A percentile compares a stretch with the other conserved stretches of the same genome.
phyloP scores from a whole-genome alignment of 2,888 invertebrate species.

The Eurytoma adleriae region DNA sequence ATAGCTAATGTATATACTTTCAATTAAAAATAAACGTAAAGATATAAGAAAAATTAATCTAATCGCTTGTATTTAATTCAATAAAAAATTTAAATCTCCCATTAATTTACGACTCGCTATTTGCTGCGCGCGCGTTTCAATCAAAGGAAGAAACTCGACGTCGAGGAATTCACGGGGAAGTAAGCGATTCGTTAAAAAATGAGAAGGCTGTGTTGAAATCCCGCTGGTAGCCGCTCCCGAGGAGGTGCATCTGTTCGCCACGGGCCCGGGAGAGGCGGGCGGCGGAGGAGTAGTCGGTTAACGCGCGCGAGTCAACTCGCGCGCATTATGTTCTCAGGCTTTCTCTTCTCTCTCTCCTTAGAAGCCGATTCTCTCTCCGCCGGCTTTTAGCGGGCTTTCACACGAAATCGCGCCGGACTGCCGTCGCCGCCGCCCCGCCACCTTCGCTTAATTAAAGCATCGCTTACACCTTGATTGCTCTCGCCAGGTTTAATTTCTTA shows the following conservation, averaged over 20 bases:
- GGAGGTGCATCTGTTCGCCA: conserved; percentile 34
- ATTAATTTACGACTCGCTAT: too few species aligned
- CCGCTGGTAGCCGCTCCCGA: conserved; percentile 56
- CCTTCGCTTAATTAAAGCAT: conserved; percentile 43
- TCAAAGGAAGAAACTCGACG: background rate
- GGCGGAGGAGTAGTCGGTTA: conserved; percentile 24
- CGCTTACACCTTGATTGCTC: background rate
- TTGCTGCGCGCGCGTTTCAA: too few species aligned
- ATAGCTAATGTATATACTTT: too few species aligned
- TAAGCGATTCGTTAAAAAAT: conserved; percentile 14
- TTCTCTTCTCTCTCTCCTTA: conserved; percentile 73
- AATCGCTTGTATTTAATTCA: too few species aligned
- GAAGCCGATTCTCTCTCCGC: background rate
- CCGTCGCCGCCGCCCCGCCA: conserved; percentile 1
- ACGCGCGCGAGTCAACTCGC: conserved; percentile 53
- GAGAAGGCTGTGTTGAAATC: conserved; percentile 38
- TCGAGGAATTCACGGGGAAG: background rate
- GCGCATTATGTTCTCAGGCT: conserved; percentile 74
- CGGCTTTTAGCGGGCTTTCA: conserved; percentile 70
- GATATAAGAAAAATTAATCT: too few species aligned
- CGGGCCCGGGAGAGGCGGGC: background rate
- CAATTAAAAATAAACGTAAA: too few species aligned
- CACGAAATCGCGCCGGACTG: conserved; percentile 65
- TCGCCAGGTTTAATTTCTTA: conserved; percentile 14
- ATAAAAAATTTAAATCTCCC: too few species aligned